phyloP scores from a whole-genome alignment of 1,140 invertebrate species.

The Brachionus manjavacas region DNA sequence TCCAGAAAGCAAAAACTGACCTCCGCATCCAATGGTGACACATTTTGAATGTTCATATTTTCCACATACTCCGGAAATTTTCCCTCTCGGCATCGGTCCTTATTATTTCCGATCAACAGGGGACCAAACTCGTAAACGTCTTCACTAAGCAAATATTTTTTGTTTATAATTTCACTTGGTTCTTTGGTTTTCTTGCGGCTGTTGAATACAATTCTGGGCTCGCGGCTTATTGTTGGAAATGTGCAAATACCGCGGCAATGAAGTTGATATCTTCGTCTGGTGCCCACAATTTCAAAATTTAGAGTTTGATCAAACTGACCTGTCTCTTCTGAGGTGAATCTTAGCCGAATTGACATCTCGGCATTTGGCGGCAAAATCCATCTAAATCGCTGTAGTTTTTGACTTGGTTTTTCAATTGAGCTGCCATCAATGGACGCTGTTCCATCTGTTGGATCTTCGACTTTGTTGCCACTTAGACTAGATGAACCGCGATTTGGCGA shows the following conservation, averaged over 20 bases:
- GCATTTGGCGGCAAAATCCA: conserved; percentile 54
- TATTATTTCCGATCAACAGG: conserved; percentile 53
- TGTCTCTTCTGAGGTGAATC: conserved; percentile 55
- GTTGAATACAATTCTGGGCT: conserved; percentile 51
- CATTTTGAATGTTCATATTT: conserved; percentile 54
- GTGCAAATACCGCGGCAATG: conserved; percentile 57
- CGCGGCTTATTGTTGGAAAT: conserved; percentile 57
- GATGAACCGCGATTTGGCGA: conserved; percentile 19
- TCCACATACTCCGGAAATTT: conserved; percentile 56
- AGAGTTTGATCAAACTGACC: conserved; percentile 58
- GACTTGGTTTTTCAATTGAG: conserved; percentile 33
- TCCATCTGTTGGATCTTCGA: not conserved
- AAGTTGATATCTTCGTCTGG: conserved; percentile 54
- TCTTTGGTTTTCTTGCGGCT: conserved; percentile 49
- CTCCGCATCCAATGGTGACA: conserved; percentile 55
- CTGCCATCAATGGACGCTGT: not conserved
- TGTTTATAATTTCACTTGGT: conserved; percentile 54
- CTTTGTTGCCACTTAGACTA: conserved; percentile 18
- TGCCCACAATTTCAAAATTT: conserved; percentile 57
- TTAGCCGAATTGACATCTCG: conserved; percentile 49
- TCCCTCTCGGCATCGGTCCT: conserved; percentile 54
- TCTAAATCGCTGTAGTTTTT: conserved; percentile 52
- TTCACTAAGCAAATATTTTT: conserved; percentile 54
- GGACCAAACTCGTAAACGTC: conserved; percentile 59
- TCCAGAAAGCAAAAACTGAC: conserved; percentile 57